phyloP scores from a whole-genome alignment of 2,113 vertebrate species.

The Melanocharis versteri region DNA sequence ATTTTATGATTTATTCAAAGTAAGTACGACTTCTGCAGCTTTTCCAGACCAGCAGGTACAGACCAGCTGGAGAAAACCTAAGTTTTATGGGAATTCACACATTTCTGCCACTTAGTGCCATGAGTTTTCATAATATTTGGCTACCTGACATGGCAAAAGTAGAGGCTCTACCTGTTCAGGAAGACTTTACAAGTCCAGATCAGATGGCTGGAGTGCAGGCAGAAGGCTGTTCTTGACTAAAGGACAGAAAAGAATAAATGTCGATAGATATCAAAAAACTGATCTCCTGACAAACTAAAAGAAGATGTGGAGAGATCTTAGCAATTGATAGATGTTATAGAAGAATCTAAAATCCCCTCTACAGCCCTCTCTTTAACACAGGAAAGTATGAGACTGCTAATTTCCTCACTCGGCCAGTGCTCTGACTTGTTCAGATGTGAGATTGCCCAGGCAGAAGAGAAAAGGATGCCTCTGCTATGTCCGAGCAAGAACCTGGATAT shows the following conservation, averaged over 20 bases:
- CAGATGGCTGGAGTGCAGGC: background rate
- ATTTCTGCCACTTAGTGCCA: background rate
- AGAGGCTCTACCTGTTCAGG: background rate
- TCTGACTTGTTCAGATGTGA: background rate
- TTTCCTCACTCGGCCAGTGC: background rate
- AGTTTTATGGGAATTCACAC: background rate
- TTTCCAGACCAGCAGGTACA: background rate
- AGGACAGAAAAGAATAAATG: background rate
- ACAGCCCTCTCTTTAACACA: background rate
- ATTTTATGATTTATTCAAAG: background rate
- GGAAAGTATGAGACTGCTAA: background rate
- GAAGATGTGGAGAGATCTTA: background rate
- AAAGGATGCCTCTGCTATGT: background rate
- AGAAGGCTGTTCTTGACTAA: background rate
- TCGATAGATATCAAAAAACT: background rate
- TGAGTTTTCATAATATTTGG: background rate
- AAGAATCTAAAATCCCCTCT: background rate
- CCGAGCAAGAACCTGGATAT: background rate
- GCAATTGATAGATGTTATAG: background rate
- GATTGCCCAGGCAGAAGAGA: background rate
- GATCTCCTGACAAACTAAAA: background rate
- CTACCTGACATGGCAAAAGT: background rate
- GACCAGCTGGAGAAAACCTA: background rate
- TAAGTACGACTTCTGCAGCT: background rate
- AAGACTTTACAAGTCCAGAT: background rate